Conservation (phyloP, 2,113 vertebrate species). For the Orientallactaga bullata region DNA sequence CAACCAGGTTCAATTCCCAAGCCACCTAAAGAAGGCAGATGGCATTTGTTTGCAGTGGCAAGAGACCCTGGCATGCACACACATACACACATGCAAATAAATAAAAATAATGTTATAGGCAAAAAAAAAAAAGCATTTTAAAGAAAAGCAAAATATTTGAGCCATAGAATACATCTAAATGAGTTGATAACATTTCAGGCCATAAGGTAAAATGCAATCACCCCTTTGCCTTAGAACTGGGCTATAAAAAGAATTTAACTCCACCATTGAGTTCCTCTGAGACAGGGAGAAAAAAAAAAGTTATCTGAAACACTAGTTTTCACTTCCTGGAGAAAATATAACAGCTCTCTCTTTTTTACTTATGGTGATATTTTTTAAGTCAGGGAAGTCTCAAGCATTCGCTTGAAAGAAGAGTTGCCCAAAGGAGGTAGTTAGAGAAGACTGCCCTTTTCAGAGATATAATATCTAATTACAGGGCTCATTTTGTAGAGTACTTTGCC, state of each 20-base stretch:
- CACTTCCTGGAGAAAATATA: slow-evolving; percentile 30
- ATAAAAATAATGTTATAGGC: too few relatives aligned
- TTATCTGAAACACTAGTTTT: background rate
- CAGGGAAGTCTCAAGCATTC: background rate
- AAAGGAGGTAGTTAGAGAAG: slow-evolving; percentile 62
- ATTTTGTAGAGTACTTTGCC: slow-evolving; percentile 57
- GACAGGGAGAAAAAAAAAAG: background rate
- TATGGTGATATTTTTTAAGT: slow-evolving; percentile 8
- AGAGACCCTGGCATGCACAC: too few relatives aligned
- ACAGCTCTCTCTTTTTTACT: background rate
- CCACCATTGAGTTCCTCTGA: slow-evolving; percentile 4
- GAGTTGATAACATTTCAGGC: background rate
- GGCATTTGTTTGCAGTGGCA: too few relatives aligned
- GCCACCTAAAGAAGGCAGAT: too few relatives aligned
- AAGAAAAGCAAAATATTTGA: background rate
- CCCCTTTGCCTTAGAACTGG: background rate
- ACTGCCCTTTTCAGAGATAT: background rate
- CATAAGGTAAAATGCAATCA: background rate
- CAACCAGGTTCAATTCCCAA: too few relatives aligned
- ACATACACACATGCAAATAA: too few relatives aligned
- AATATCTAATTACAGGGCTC: slow-evolving; percentile 57
- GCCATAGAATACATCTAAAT: background rate
- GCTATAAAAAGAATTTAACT: slow-evolving; percentile 19
- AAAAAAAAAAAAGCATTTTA: background rate
- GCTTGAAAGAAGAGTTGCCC: slow-evolving; percentile 44